Conservation (phyloP, 2,797 vertebrate species). For the Bradypus variegatus region DNA sequence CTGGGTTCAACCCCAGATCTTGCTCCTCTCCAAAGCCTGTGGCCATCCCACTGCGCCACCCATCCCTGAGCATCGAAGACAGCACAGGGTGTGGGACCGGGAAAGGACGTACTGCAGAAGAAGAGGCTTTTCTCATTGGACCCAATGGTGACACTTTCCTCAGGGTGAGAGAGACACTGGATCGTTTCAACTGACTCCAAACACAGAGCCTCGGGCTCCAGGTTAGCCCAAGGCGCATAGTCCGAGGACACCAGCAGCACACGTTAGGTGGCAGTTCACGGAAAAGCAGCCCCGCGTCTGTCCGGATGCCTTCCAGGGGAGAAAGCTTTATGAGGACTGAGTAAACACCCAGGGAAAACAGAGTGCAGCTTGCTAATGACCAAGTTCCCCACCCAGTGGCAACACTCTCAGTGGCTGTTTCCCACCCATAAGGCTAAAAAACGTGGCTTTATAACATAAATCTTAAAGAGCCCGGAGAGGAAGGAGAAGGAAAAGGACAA, state of each 20-base stretch:
- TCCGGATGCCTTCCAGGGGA: not conserved
- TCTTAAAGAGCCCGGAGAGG: not conserved
- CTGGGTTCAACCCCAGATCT: not conserved
- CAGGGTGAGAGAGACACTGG: too few species aligned
- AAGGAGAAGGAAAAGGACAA: not conserved
- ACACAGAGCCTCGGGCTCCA: not conserved
- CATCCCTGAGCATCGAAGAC: not conserved
- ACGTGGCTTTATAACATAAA: not conserved
- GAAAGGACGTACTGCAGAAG: not conserved
- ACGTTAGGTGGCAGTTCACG: not conserved
- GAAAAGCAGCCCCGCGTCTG: not conserved
- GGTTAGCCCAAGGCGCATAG: not conserved
- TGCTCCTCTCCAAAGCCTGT: not conserved
- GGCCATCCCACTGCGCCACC: not conserved
- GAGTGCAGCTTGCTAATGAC: not conserved
- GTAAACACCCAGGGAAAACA: not conserved
- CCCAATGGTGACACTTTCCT: not conserved
- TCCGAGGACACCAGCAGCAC: not conserved
- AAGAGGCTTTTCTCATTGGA: not conserved
- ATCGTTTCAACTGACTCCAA: not conserved
- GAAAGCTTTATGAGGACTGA: constrained; percentile 2
- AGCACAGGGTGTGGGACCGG: not conserved
- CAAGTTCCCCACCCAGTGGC: accelerated
- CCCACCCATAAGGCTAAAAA: not conserved
- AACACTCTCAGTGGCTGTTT: not conserved